Conservation (phyloP, 2,113 vertebrate species). For the Bungarus multicinctus region DNA sequence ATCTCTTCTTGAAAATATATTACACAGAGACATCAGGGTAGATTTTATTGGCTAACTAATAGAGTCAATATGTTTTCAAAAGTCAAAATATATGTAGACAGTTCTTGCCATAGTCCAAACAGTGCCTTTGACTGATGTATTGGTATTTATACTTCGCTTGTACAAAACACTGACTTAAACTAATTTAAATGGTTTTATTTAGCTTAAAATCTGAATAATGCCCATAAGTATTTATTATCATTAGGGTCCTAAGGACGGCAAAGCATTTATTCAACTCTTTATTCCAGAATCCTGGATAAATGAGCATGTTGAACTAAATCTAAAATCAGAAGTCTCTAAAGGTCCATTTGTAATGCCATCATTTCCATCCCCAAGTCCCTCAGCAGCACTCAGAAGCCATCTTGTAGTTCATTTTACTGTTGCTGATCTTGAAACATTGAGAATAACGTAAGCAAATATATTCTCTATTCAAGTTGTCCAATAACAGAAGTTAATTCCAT, state of each 20-base stretch:
- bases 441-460: neutral
- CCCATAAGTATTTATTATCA: neutral
- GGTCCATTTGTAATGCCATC: neutral
- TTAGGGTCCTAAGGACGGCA: neutral
- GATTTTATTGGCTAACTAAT: constrained; percentile 34
- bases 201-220: neutral
- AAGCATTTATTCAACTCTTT: neutral
- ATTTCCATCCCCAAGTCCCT: neutral
- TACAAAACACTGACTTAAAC: constrained; percentile 46
- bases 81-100: constrained; percentile 17
- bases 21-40: constrained; percentile 37
- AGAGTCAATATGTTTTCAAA: constrained; percentile 17
- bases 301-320: neutral
- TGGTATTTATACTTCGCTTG: neutral
- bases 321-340: neutral
- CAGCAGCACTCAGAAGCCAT: neutral
- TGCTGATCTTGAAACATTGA: neutral
- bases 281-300: neutral
- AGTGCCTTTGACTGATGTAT: constrained; percentile 16
- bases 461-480: neutral
- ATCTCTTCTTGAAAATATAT: constrained; percentile 46
- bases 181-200: constrained; percentile 13
- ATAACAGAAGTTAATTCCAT: neutral
- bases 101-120: neutral
- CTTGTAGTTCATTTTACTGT: neutral